Base-by-base conservation (phyloP, 2,888 invertebrate species). In the Lamproptera curius region DNA sequence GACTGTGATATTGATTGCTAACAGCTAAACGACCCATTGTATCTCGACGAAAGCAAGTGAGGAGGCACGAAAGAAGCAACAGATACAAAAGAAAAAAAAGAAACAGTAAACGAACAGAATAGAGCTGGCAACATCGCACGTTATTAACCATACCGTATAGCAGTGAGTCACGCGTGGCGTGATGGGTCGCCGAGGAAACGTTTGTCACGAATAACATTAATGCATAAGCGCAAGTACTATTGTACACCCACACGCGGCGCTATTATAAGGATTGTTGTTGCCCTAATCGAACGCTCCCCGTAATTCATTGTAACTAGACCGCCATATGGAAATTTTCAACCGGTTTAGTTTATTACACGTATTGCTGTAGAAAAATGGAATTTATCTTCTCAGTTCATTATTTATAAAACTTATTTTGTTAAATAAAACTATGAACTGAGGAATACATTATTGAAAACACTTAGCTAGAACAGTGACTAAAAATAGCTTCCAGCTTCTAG, bases 161-260 rank as follows among this genome's bases (percentile, higher is more conserved):
- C 55, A 58, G 61, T 78, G 76, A 80, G 72, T 82, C 80, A 80
- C 67, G 68, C 70, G 67, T 73, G 65, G 67, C 70, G 62, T 71
- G 75, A 73, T 75, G 66, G 66, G 65, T 68, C 61, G 62, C 56
- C 58, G 63, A 72, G 71, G 71, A 76, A 76, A 71, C 61, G 65
- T 69, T 76, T 72, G 75, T 73, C 74, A 79, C 73, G 70, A 75
- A 70, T 73, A 69, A 70, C 63, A 63, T 65, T 67, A 65, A 67
- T 66, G 57, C 57, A 56, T 50, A 42, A 54, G 43, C 40, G 35
- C 26, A 34, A 51, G 44, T 49, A 38, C 40, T 47, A 40, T 47
- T 43, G 51, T 52, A 59, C 56, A 48, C 56, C 58, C 56, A 65
- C 66, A 63, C 59, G 57, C 58, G 54, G 59, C 58, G 53, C 36